These are phyloP conservation scores for Eupithecia vulgata DNA, from an alignment of 2,888 invertebrate species.

Conservation along the genomic window DNA sequence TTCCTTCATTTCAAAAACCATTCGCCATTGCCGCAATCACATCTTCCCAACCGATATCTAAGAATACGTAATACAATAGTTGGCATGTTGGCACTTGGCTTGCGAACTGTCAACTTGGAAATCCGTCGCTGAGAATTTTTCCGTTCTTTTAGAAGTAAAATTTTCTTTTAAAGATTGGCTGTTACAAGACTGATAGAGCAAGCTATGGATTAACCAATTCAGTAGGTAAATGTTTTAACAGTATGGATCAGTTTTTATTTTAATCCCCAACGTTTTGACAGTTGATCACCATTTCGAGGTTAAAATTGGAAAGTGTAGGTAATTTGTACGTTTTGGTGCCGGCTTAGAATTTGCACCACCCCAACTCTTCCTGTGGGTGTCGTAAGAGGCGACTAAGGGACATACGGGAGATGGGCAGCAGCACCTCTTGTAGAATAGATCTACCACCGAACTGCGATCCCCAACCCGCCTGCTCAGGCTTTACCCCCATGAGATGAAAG, in stretches of 20 bases:
- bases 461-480: no score
- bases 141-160: constrained; percentile 18
- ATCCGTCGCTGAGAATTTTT: constrained; percentile 50
- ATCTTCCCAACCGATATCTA: constrained; percentile 3
- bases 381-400: no score
- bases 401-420: no score
- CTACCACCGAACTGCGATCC: no score
- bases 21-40: neutral
- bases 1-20: no score
- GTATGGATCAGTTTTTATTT: neutral
- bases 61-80: constrained; percentile 49
- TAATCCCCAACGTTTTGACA: neutral
- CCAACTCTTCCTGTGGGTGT: no score
- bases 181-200: neutral
- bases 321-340: no score
- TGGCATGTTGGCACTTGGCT: constrained; percentile 54
- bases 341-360: no score
- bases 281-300: neutral
- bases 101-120: constrained; percentile 61
- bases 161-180: constrained; percentile 21
- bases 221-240: neutral
- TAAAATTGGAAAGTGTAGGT: neutral
- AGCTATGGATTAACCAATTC: neutral
- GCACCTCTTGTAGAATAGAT: no score
- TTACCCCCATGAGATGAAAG: no score